These are phyloP conservation scores for Chaetophractus vellerosus DNA, from an alignment of 2,797 vertebrate genomes.

Conservation along the genomic window DNA sequence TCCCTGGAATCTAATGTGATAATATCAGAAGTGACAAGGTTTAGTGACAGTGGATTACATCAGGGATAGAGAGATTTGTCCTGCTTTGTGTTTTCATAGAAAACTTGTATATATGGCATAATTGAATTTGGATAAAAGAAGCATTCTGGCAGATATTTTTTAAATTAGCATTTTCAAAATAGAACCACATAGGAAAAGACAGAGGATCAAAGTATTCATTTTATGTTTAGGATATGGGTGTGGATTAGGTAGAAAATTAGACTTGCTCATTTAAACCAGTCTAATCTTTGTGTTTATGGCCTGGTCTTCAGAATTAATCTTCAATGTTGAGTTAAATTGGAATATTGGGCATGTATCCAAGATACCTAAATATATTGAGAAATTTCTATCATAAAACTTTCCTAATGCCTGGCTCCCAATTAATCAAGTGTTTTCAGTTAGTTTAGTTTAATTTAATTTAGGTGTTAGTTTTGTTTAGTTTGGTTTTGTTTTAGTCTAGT, in stretches of 20 bases:
- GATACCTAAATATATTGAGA: not conserved
- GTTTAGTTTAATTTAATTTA: too few species aligned
- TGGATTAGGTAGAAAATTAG: not conserved
- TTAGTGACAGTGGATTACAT: not conserved
- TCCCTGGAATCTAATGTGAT: not conserved
- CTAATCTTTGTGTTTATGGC: not conserved
- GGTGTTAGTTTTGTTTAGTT: too few species aligned
- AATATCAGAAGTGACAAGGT: not conserved
- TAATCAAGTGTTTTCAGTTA: not conserved
- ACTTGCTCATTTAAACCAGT: not conserved
- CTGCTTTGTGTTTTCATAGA: not conserved
- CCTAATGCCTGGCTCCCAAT: not conserved
- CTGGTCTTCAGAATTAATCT: not conserved
- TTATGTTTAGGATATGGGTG: not conserved
- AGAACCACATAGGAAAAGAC: not conserved
- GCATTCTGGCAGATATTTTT: not conserved
- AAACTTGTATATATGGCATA: not conserved
- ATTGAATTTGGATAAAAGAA: not conserved
- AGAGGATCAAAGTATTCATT: not conserved
- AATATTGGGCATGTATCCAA: not conserved
- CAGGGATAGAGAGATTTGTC: too few species aligned
- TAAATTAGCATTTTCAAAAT: not conserved
- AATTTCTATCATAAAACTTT: not conserved
- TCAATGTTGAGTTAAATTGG: not conserved
- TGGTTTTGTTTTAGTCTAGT: not conserved